Conservation (phyloP, 2,797 vertebrate genomes). For the Nasua narica region DNA sequence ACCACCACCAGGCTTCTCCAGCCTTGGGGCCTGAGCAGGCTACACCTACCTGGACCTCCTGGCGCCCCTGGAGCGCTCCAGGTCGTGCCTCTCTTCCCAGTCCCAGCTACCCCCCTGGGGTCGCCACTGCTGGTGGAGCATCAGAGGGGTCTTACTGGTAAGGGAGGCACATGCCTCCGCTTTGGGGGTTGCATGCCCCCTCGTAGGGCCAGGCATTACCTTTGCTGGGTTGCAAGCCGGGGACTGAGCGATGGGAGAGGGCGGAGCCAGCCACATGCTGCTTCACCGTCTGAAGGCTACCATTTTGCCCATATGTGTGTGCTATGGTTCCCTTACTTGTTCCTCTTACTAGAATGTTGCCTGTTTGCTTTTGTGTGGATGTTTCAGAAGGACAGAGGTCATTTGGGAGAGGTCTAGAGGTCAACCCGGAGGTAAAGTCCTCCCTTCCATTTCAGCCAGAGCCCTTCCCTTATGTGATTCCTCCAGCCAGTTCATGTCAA, state of each 20-base stretch:
- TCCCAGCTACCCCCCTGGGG: neutral
- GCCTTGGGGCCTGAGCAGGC: neutral
- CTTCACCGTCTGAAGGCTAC: neutral
- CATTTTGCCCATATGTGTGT: neutral
- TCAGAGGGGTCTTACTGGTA: neutral
- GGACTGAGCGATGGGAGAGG: neutral
- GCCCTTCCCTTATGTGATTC: neutral
- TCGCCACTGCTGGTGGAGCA: neutral
- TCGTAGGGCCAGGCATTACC: neutral
- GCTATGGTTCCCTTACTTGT: neutral
- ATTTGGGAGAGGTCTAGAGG: neutral
- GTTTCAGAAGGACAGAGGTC: neutral
- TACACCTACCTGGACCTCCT: neutral
- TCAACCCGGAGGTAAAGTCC: neutral
- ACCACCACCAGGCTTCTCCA: neutral
- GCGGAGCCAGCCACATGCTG: neutral
- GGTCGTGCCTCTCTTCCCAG: neutral
- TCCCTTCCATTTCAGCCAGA: neutral
- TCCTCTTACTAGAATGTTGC: neutral
- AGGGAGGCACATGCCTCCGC: neutral
- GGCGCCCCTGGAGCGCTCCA: neutral
- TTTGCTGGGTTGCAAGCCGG: neutral
- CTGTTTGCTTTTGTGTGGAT: neutral
- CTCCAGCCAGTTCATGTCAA: neutral
- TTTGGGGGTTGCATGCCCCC: neutral